Evolutionary conservation across 2,113 vertebrate species (phyloP).

Genomic region (Chamaetylas fuelleborni): DNA sequence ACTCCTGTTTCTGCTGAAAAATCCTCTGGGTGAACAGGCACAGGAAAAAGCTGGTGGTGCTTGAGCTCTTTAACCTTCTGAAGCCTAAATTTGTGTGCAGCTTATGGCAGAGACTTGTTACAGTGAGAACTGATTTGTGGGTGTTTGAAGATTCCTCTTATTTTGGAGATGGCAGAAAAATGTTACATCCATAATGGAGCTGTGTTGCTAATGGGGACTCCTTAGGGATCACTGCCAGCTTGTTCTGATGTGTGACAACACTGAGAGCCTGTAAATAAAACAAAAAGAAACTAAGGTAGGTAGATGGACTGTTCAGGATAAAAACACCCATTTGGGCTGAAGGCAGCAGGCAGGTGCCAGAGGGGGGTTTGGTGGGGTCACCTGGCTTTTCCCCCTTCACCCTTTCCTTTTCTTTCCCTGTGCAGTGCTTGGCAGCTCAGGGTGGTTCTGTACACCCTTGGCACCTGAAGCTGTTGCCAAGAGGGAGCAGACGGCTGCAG

Average conservation of each 20-base stretch:
- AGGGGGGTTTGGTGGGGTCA: not conserved
- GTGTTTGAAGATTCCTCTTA: not conserved
- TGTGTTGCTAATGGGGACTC: not conserved
- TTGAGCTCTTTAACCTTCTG: not conserved
- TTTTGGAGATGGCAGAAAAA: not conserved
- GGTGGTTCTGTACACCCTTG: not conserved
- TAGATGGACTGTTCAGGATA: not conserved
- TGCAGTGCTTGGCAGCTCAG: not conserved
- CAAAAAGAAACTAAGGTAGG: not conserved
- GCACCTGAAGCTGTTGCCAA: not conserved
- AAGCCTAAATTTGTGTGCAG: not conserved
- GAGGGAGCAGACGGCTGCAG: constrained; percentile 12
- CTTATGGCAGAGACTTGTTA: not conserved
- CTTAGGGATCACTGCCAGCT: constrained; percentile 21
- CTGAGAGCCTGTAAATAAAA: constrained; percentile 20
- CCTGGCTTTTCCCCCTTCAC: not conserved
- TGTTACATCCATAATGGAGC: not conserved
- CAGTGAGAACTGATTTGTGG: not conserved
- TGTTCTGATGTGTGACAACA: constrained; percentile 40
- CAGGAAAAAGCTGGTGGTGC: not conserved
- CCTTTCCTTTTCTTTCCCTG: not conserved
- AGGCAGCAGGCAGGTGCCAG: not conserved
- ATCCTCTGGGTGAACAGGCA: not conserved
- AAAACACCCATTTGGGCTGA: not conserved
- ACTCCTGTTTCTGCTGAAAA: not conserved